Base-by-base conservation (phyloP, 2,888 invertebrate species). In the Callyntrura sp. region DNA sequence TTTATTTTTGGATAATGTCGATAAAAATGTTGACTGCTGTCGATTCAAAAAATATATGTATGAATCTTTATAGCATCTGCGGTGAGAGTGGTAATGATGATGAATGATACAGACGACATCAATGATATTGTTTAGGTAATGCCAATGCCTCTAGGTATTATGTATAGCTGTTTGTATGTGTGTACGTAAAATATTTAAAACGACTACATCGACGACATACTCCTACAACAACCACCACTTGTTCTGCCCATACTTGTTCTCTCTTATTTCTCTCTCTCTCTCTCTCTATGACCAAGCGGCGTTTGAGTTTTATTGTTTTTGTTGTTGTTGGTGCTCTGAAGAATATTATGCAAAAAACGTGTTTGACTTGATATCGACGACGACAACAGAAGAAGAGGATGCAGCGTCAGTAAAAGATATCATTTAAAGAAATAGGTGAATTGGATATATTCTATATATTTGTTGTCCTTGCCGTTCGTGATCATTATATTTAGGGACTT, bases 281-380 rank as follows among this genome's bases (percentile, higher is more conserved):
- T 35, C 35, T 35, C 35, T 9, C n/a, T 5, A 48, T 25, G 11
- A 28, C 55, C 8, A 68, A 73, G 51, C 70, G 51, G 51, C 57
- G 28, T 28, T 73, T 51, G 4, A 51, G 17, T 51, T 51, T 76
- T 51, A 76, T 48, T 76, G 43, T 6, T 76, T 11, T 48, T 48
- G 23, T 76, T 48, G 12, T 51, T 20, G 76, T 23, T 14, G 48
- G 2, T 48, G 5, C 2, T 2, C 9, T 76, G 25, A 23, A 25
- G 62, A 12, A 20, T 62, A 60, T 60, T 8, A 60, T 25, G 62
- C 5, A 51, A 73, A 20, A 76, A 76, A 76, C 76, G 76, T 76
- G 76, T 76, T 76, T 73, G 45, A 76, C 51, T 51, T 76, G 25
- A 23, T 23, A 51, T 76, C 43, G 2, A 17, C 9, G n/a, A 43